A percentile compares a stretch with the other conserved stretches of the same genome.
Conservation (phyloP, 2,888 invertebrate genomes). For the Volucella inanis region DNA sequence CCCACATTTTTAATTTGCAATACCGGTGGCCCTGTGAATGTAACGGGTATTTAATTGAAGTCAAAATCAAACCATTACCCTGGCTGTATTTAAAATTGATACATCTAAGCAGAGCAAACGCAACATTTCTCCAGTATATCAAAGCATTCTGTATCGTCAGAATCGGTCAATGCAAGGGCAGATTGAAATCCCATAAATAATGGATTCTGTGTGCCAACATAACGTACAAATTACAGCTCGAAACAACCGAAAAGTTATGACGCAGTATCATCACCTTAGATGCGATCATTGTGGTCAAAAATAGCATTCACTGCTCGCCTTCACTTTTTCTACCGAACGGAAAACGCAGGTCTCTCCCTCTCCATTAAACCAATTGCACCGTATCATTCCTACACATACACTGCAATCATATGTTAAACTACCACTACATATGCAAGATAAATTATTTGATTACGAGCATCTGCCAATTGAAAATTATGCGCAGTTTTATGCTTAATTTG, state of each 20-base stretch:
- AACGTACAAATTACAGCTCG: background rate
- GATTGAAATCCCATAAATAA: background rate
- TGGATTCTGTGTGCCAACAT: background rate
- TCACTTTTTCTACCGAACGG: background rate
- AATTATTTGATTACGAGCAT: slow-evolving; percentile 36
- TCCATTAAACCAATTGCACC: slow-evolving; percentile 55
- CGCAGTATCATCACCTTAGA: slow-evolving; percentile 42
- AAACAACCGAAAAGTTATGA: slow-evolving; percentile 16
- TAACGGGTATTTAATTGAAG: too few species aligned
- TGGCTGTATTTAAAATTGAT: too few species aligned
- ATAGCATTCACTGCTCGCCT: slow-evolving; percentile 2
- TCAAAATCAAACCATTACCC: too few species aligned
- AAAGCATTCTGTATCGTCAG: too few species aligned
- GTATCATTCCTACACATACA: background rate
- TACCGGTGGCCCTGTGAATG: too few species aligned
- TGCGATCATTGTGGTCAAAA: slow-evolving; percentile 11
- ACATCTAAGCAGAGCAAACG: too few species aligned
- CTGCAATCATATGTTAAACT: background rate
- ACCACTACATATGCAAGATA: slow-evolving; percentile 6
- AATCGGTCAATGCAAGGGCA: too few species aligned
- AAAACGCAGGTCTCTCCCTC: background rate
- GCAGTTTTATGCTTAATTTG: slow-evolving; percentile 63
- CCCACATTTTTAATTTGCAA: too few species aligned
- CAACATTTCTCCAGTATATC: too few species aligned
- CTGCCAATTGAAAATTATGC: slow-evolving; percentile 58